phyloP scores from a whole-genome alignment of 1,140 invertebrate genomes.

The Bombus pascuorum region DNA sequence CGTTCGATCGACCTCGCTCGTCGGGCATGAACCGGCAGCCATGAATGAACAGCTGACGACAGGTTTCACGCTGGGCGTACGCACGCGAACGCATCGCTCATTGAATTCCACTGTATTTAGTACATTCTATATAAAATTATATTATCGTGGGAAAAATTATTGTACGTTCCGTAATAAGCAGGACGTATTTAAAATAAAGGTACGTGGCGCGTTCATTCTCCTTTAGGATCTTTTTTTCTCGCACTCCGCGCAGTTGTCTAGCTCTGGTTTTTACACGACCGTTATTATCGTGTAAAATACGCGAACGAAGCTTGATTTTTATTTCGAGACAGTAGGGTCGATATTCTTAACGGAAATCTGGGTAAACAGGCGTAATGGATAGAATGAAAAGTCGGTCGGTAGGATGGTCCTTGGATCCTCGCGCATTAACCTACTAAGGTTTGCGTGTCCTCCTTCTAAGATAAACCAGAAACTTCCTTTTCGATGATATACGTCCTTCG shows the following conservation, averaged over 20 bases:
- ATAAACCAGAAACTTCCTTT: background rate
- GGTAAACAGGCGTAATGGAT: slow-evolving; percentile 1
- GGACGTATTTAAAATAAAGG: background rate
- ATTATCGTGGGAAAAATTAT: background rate
- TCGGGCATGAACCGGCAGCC: background rate
- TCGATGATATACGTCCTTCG: background rate
- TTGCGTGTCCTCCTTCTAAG: background rate
- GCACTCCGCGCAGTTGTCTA: too few relatives aligned
- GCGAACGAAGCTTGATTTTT: background rate
- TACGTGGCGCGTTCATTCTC: fast-evolving
- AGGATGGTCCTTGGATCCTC: background rate
- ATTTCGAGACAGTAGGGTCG: background rate
- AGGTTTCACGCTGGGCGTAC: background rate
- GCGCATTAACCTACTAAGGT: slow-evolving; percentile 3
- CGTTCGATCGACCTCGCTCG: slow-evolving; percentile 19
- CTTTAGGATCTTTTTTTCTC: background rate
- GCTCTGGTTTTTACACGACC: too few relatives aligned
- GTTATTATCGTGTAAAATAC: background rate
- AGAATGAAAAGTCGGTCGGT: background rate
- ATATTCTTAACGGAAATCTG: background rate
- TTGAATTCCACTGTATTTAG: background rate
- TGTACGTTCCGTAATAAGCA: background rate
- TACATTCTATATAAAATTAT: background rate
- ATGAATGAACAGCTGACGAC: slow-evolving; percentile 28
- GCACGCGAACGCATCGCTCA: background rate